Evolutionary conservation across 2,113 vertebrate species (phyloP), one percentile per base, ranked within the genome.

Genomic region (Fulica atra): DNA sequence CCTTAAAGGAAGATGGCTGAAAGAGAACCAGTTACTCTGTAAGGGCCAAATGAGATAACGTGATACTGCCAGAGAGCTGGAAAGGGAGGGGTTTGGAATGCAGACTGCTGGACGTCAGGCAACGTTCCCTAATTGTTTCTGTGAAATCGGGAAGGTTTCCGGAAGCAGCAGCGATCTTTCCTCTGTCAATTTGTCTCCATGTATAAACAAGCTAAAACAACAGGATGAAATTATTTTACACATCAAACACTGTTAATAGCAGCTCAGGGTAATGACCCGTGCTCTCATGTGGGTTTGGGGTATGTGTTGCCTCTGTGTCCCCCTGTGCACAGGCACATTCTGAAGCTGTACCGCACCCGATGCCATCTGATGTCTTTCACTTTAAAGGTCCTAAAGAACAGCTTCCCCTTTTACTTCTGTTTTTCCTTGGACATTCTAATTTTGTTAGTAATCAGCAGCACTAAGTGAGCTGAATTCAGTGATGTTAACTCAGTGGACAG

Each of bases 141-240:
- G 69, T 38, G 78, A 48, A 71, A 26, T 77, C 44, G 69, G 87
- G 71, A 87, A 46, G 81, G 46, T 56, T 79, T 88, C 87, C 93
- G 81, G 88, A 60, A 56, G 3, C 79, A 89, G 81, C 84, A 82
- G 70, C 12, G 74, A 60, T 70, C 70, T 82, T 59, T 74, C 61
- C 54, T 59, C 7, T 81, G 81, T 60, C 74, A 88, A 4, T 59
- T 93, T 66, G 50, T 73, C 81, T 72, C 7, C 73, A 24, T 61
- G 16, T 59, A 72, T 28, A 35, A 83, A n/a, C 25, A 24, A 74
- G 46, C 54, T 79, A n/a, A 40, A 93, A 53, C 38, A 69, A 40
- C 19, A n/a, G 71, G 53, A 42, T 94, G 36, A 26, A 70, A 70
- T 68, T 14, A 63, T 21, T 14, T 2, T 5, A 18, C 61, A 51